Evolutionary conservation across 2,888 invertebrate genomes (phyloP).

Genomic region (Chymomyza procnemis): DNA sequence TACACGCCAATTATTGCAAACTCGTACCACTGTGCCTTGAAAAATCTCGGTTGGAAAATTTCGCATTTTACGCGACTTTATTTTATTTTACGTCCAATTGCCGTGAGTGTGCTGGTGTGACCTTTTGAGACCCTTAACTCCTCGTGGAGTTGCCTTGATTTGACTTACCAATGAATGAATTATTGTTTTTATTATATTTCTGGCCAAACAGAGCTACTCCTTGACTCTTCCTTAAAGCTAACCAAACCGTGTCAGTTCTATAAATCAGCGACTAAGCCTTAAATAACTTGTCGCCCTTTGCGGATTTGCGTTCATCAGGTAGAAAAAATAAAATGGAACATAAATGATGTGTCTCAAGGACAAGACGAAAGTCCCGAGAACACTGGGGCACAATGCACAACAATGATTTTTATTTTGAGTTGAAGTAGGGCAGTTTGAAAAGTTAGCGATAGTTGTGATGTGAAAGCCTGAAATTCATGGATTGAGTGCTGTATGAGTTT

Average conservation of each 20-base stretch:
- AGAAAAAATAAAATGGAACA: conserved; percentile 1
- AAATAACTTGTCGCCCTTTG: background rate
- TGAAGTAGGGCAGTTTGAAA: background rate
- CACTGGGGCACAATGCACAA: background rate
- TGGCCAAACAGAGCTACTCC: background rate
- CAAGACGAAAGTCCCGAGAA: background rate
- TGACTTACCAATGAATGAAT: background rate
- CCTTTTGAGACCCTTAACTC: background rate
- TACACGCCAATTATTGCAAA: no score
- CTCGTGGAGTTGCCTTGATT: background rate
- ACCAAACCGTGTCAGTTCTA: background rate
- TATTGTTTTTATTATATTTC: background rate
- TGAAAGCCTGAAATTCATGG: no score
- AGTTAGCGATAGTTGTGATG: no score
- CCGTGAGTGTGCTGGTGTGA: background rate
- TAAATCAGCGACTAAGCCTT: background rate
- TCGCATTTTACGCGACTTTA: background rate
- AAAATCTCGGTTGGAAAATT: background rate
- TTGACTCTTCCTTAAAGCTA: background rate
- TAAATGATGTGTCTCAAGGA: background rate
- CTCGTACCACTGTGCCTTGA: background rate
- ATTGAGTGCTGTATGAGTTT: no score
- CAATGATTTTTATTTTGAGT: background rate
- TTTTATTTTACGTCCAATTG: background rate
- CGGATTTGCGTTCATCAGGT: background rate